phyloP scores from a whole-genome alignment of 2,888 invertebrate species.

The Spodoptera littoralis region DNA sequence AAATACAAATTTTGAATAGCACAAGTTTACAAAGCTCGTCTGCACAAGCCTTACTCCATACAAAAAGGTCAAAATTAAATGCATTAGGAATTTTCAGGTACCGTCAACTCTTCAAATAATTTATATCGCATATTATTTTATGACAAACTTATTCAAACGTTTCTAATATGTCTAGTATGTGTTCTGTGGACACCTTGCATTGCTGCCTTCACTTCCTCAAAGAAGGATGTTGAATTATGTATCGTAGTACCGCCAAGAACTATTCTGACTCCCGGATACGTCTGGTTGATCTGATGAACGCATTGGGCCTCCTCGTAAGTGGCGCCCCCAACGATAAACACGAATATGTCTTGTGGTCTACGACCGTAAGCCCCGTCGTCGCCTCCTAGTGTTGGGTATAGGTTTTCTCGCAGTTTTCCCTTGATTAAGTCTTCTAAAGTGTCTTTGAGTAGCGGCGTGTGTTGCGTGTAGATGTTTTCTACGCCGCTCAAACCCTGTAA shows the following conservation, averaged over 20 bases:
- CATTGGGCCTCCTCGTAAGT: slow-evolving; percentile 98
- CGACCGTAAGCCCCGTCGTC: slow-evolving; percentile 83
- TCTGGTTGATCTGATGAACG: slow-evolving; percentile 92
- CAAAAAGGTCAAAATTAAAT: slow-evolving; percentile 11
- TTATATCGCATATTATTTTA: slow-evolving; percentile 5
- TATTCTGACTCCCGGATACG: slow-evolving; percentile 92
- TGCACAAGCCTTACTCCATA: not conserved
- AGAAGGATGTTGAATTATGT: slow-evolving; percentile 95
- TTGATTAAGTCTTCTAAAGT: slow-evolving; percentile 96
- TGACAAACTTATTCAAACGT: slow-evolving; percentile 65
- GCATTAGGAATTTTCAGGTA: slow-evolving; percentile 26
- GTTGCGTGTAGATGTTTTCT: slow-evolving; percentile 99
- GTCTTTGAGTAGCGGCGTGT: slow-evolving; percentile 97
- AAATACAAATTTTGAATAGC: no score
- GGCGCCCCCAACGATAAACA: slow-evolving; percentile 98
- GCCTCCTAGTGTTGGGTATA: slow-evolving; percentile 94
- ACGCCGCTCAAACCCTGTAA: slow-evolving; percentile 95
- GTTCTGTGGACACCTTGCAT: slow-evolving; percentile 91
- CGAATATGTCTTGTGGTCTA: slow-evolving; percentile 97
- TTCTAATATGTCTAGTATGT: slow-evolving; percentile 88
- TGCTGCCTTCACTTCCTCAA: slow-evolving; percentile 92
- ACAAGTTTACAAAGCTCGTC: no score
- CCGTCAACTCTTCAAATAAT: not conserved
- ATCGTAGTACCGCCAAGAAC: slow-evolving; percentile 97
- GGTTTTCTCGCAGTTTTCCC: slow-evolving; percentile 95